phyloP scores from a whole-genome alignment of 2,797 vertebrate species.

The Crenichthys baileyi region DNA sequence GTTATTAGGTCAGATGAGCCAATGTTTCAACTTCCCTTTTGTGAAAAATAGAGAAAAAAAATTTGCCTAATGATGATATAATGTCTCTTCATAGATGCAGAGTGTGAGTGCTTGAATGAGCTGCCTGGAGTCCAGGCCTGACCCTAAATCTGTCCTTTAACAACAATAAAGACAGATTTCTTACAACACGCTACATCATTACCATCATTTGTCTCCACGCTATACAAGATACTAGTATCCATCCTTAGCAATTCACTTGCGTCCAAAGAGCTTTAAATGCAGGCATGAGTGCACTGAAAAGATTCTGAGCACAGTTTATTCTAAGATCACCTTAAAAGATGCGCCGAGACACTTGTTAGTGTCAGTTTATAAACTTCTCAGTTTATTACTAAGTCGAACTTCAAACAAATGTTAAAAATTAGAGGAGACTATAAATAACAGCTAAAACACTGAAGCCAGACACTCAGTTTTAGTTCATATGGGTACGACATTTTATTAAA shows the following conservation, averaged over 20 bases:
- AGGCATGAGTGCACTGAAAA: background rate
- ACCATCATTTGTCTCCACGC: background rate
- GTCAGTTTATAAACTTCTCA: too few relatives aligned
- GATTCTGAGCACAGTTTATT: background rate
- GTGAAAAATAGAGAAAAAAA: background rate
- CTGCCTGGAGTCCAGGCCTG: background rate
- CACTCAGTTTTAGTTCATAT: conserved; percentile 2
- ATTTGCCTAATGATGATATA: background rate
- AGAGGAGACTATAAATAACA: background rate
- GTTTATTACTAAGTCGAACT: too few relatives aligned
- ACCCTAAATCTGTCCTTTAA: background rate
- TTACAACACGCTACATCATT: background rate
- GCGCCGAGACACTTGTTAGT: too few relatives aligned
- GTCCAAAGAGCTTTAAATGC: background rate
- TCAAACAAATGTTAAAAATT: background rate
- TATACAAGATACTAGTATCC: background rate
- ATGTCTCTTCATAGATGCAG: background rate
- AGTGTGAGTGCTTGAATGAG: background rate
- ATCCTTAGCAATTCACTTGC: background rate
- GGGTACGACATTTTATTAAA: background rate
- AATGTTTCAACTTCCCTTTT: background rate
- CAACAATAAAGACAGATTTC: background rate
- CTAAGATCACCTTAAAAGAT: background rate
- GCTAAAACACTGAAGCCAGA: background rate
- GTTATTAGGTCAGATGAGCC: background rate